These are phyloP conservation scores for Neoscelio sp. DNA, from an alignment of 2,888 invertebrate species.

Conservation along the genomic window DNA sequence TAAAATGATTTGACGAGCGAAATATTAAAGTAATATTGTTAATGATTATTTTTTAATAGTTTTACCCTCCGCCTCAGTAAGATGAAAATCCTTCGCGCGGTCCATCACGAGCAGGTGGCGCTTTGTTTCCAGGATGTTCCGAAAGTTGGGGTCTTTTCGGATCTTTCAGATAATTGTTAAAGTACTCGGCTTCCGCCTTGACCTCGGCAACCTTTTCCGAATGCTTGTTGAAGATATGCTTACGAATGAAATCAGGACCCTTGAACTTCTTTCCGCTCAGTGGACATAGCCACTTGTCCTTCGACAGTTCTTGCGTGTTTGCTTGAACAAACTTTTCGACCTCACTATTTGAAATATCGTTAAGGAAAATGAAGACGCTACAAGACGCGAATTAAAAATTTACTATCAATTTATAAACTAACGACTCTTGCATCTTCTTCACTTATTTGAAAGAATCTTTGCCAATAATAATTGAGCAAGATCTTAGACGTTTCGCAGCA, in stretches of 20 bases:
- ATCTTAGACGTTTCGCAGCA: too few relatives aligned
- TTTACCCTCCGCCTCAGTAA: slow-evolving; percentile 82
- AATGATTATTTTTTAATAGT: too few relatives aligned
- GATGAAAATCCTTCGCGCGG: slow-evolving; percentile 83
- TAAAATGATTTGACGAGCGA: too few relatives aligned
- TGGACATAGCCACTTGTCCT: slow-evolving; percentile 99
- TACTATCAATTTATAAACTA: too few relatives aligned
- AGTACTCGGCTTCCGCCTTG: slow-evolving; percentile 97
- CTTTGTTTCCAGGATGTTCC: slow-evolving; percentile 89
- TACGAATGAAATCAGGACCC: slow-evolving; percentile 98
- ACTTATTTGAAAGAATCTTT: too few relatives aligned
- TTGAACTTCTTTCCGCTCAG: slow-evolving; percentile 99
- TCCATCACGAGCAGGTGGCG: slow-evolving; percentile 82
- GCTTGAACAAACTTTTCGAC: slow-evolving; percentile 97
- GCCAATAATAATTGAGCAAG: too few relatives aligned
- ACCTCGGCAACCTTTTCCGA: slow-evolving; percentile 98
- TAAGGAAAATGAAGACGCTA: slow-evolving; percentile 8
- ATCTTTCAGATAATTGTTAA: slow-evolving; percentile 98
- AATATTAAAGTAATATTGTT: too few relatives aligned
- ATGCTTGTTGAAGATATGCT: slow-evolving; percentile 99
- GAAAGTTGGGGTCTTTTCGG: slow-evolving; percentile 97
- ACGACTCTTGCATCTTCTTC: too few relatives aligned
- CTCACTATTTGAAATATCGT: slow-evolving; percentile 84
- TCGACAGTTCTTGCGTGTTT: slow-evolving; percentile 98
- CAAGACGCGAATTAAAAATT: neutral